Evolutionary conservation across 2,888 invertebrate species (phyloP).

Genomic region (Silvanus unidentatus): DNA sequence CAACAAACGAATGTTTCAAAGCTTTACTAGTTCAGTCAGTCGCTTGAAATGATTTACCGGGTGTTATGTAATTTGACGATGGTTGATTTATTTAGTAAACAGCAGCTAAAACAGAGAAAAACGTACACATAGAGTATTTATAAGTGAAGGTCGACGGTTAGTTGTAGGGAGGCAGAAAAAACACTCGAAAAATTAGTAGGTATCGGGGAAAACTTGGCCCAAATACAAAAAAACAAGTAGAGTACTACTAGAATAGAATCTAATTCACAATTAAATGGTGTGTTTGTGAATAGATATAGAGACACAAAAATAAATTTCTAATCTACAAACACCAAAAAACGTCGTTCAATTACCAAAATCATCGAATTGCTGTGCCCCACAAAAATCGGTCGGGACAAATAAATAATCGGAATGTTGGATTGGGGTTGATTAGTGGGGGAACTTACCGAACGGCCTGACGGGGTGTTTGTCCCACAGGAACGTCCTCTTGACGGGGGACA

Average conservation of each 20-base stretch:
- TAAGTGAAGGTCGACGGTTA: conserved; percentile 8
- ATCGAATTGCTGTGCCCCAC: conserved; percentile 9
- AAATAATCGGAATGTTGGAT: conserved; percentile 8
- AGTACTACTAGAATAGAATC: background rate
- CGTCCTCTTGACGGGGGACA: conserved; percentile 85
- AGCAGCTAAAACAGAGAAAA: conserved; percentile 36
- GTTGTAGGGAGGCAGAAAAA: background rate
- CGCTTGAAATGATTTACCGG: conserved; percentile 18
- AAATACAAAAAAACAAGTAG: conserved; percentile 1
- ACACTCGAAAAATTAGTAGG: background rate
- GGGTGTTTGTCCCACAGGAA: conserved; percentile 90
- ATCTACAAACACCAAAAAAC: background rate
- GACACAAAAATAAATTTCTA: background rate
- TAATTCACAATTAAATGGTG: background rate
- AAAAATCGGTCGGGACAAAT: background rate
- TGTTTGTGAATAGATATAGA: no score
- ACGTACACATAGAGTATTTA: background rate
- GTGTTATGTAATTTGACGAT: conserved; percentile 16
- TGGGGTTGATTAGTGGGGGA: conserved; percentile 13
- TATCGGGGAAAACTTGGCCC: background rate
- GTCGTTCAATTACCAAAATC: background rate
- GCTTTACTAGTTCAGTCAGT: conserved; percentile 30
- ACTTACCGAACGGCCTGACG: conserved; percentile 85
- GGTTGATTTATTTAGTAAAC: conserved; percentile 39
- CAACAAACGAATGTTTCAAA: conserved; percentile 22